Percentiles rank a stretch among this genome's conserved stretches.
Evolutionary conservation across 2,797 vertebrate genomes (phyloP).

Genomic region (Xiphophorus birchmanni): DNA sequence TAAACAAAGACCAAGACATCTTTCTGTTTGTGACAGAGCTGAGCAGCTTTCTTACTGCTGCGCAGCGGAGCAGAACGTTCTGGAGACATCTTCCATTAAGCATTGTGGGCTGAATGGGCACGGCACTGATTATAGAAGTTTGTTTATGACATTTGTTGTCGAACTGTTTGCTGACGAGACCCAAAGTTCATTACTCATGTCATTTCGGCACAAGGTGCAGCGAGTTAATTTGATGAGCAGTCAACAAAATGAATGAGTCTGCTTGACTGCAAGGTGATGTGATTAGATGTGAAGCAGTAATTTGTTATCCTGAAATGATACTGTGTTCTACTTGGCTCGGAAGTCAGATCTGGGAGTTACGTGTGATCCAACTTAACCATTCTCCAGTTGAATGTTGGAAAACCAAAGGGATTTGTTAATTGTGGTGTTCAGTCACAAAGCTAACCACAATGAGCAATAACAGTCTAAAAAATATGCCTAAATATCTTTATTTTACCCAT

Average conservation of each 20-base stretch:
- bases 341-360: no score
- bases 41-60: not conserved
- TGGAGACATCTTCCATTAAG: not conserved
- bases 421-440: no score
- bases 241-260: slow-evolving; percentile 52
- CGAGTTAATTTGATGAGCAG: slow-evolving; percentile 56
- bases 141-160: slow-evolving; percentile 21
- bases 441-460: no score
- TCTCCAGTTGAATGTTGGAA: no score
- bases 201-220: slow-evolving; percentile 28
- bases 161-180: slow-evolving; percentile 36
- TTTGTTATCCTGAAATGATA: slow-evolving; percentile 37
- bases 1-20: not conserved
- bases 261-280: slow-evolving; percentile 35
- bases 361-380: no score
- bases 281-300: slow-evolving; percentile 52
- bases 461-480: no score
- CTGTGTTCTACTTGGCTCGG: no score
- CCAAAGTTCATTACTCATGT: slow-evolving; percentile 48
- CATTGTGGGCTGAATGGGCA: slow-evolving; percentile 19
- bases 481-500: no score
- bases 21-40: not conserved
- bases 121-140: slow-evolving; percentile 5
- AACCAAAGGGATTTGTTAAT: no score
- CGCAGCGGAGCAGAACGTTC: not conserved